Base-by-base conservation (phyloP, 2,888 invertebrate genomes). In the Gymnosoma rotundatum region DNA sequence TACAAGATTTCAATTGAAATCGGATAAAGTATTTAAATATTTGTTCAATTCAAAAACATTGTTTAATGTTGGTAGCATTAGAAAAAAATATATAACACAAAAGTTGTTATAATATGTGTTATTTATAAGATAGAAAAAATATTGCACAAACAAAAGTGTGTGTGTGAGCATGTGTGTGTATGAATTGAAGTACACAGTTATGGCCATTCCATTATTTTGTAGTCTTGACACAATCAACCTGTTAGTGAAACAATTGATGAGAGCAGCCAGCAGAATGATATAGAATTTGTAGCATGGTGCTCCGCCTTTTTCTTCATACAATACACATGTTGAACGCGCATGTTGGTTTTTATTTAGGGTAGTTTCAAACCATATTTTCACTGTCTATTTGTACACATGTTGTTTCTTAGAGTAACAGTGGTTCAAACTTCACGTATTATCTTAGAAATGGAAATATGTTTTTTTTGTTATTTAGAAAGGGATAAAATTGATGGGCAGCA, bases 301-400 rank as follows among this genome's bases (percentile, higher is more conserved):
- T 84, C 84, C 84, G 84, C 84, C 84, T 84, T 75, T 84, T 84
- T 84, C 78, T 66, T 74, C 52, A 66, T 60, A 78, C 74, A 74
- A 69, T 63, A 36, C 52, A 45, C 58, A 79, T 60, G 66, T 83
- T 81, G 80, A 69, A 78, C 83, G 83, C 84, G 84, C 84, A 84
- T 84, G 84, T 84, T 84, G 72, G 32, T 74, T 81, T 81, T 84
- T 70, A 78, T 84, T 80, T 78, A 73, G 84, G 84, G 84, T 84
- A 81, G 84, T 84, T 84, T 81, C 81, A 66, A 78, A 84, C 73
- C 84, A 84, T 84, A 84, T 84, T 84, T 81, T 84, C 74, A 78
- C 81, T 84, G 84, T 84, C 84, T 84, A 78, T 81, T 81, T 78
- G 81, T 84, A 81, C 84, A 84, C 84, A 84, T 81, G 84, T 81